Evolutionary conservation across 2,113 vertebrate species (phyloP).

Genomic region (Corydoras sp.): DNA sequence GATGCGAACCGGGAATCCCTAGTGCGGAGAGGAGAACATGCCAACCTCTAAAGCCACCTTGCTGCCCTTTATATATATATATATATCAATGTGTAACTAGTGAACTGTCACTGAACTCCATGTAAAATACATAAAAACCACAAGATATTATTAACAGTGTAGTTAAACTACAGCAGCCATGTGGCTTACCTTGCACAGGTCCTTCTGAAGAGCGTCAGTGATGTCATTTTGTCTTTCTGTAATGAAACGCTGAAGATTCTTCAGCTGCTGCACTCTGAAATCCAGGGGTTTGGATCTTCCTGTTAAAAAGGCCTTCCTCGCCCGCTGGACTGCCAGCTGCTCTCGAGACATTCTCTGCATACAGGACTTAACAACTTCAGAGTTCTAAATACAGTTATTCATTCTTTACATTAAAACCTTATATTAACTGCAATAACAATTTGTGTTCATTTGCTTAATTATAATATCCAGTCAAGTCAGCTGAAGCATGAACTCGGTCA

Average conservation of each 20-base stretch:
- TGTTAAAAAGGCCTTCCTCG: constrained; percentile 64
- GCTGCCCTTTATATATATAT: too few relatives aligned
- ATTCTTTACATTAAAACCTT: neutral
- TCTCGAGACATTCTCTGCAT: constrained; percentile 53
- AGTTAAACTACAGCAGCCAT: neutral
- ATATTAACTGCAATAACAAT: neutral
- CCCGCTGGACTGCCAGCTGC: constrained; percentile 54
- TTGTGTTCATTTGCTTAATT: too few relatives aligned
- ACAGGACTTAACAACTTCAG: neutral
- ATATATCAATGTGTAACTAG: too few relatives aligned
- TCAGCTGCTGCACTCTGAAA: constrained; percentile 73
- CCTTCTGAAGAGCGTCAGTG: constrained; percentile 55
- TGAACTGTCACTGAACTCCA: too few relatives aligned
- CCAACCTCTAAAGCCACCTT: too few relatives aligned
- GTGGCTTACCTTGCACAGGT: constrained; percentile 71
- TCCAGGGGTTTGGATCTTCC: constrained; percentile 68
- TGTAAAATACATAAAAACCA: too few relatives aligned
- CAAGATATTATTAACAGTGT: too few relatives aligned
- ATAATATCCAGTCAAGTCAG: too few relatives aligned
- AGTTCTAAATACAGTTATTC: too few relatives aligned
- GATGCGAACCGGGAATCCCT: too few relatives aligned
- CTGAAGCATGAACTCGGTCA: too few relatives aligned
- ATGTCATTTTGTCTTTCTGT: constrained; percentile 64
- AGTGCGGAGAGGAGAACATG: too few relatives aligned
- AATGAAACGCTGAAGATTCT: constrained; percentile 65